phyloP scores from a whole-genome alignment of 2,888 invertebrate species.

The Julus scanicus region DNA sequence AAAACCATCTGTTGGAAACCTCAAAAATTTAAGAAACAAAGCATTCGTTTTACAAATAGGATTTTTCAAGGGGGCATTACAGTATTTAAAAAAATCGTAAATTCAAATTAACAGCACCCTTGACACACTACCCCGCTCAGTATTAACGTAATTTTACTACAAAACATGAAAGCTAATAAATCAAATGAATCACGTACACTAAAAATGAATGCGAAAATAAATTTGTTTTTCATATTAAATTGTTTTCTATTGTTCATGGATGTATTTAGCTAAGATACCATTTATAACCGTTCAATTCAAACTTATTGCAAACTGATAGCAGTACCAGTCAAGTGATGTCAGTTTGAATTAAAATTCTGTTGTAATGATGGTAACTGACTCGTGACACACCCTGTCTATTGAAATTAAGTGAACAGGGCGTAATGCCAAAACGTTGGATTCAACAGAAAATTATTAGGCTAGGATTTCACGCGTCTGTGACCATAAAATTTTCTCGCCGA shows the following conservation, averaged over 20 bases:
- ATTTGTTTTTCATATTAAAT: no score
- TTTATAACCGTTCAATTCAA: no score
- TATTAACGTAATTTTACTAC: neutral
- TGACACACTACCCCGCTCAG: neutral
- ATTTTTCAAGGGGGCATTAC: neutral
- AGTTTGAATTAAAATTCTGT: no score
- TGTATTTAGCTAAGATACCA: no score
- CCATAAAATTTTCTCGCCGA: neutral
- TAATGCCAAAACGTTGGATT: neutral
- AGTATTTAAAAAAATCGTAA: neutral
- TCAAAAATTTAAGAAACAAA: conserved; percentile 29
- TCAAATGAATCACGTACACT: no score
- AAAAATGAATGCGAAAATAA: neutral
- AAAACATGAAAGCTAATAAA: no score
- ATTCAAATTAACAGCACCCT: conserved; percentile 24
- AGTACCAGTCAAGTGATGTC: no score
- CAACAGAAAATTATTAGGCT: neutral
- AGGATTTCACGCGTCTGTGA: neutral
- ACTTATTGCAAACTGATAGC: no score
- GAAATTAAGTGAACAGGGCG: neutral
- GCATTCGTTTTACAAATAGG: conserved; percentile 23
- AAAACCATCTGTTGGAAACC: conserved; percentile 41
- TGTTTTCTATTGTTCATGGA: no score
- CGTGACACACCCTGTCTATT: neutral
- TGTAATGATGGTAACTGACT: neutral